These are phyloP conservation scores for Lacerta viridis DNA, from an alignment of 2,797 vertebrate genomes.

Conservation along the genomic window DNA sequence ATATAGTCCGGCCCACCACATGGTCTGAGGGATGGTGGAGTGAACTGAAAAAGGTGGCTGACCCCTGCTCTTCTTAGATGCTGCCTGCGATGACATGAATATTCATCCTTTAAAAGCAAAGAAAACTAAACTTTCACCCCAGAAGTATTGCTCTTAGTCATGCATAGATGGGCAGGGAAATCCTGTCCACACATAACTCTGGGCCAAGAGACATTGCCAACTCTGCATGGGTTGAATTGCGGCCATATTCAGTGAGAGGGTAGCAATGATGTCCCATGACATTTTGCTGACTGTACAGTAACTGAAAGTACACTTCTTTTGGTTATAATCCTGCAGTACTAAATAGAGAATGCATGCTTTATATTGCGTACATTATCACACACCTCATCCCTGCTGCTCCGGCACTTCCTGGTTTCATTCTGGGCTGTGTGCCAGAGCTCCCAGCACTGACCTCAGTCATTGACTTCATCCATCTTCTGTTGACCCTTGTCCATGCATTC, in stretches of 20 bases:
- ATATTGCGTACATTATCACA: neutral
- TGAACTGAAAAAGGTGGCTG: too few relatives aligned
- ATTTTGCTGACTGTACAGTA: neutral
- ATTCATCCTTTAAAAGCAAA: neutral
- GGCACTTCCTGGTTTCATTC: neutral
- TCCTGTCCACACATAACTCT: neutral
- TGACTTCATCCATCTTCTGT: neutral
- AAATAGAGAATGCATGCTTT: neutral
- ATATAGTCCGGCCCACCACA: too few relatives aligned
- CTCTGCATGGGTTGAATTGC: neutral
- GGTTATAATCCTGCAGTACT: neutral
- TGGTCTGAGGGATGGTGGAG: too few relatives aligned
- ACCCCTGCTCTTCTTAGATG: neutral
- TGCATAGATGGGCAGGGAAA: neutral
- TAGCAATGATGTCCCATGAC: neutral
- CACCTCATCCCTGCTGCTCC: neutral
- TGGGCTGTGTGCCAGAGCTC: neutral
- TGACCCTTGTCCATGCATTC: neutral
- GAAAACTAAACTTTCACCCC: neutral
- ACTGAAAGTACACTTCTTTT: neutral
- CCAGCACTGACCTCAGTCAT: neutral
- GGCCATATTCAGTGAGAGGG: neutral
- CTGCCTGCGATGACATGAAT: neutral
- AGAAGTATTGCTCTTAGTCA: neutral
- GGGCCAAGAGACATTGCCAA: neutral